Percentiles rank a stretch among this genome's conserved stretches.
phyloP scores from a whole-genome alignment of 2,113 vertebrate genomes.

The Polypterus bichir region DNA sequence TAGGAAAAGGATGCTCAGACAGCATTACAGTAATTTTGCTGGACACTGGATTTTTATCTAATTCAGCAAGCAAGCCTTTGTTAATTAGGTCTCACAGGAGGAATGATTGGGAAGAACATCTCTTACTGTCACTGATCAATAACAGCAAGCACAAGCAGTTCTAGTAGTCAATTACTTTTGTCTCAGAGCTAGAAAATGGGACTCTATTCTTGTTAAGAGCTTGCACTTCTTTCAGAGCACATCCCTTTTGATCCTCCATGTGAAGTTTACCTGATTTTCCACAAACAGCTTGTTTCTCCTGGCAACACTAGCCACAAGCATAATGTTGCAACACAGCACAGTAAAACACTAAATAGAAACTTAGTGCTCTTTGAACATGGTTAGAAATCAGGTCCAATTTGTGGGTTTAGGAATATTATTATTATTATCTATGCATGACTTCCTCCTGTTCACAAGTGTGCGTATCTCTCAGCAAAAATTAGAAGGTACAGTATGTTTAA shows the following conservation, averaged over 20 bases:
- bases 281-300: too few relatives aligned
- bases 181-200: constrained; percentile 28
- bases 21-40: constrained; percentile 48
- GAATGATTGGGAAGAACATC: constrained; percentile 31
- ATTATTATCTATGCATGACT: too few relatives aligned
- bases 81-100: constrained; percentile 56
- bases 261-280: not conserved
- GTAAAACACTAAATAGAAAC: too few relatives aligned
- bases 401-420: too few relatives aligned
- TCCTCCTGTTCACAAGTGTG: too few relatives aligned
- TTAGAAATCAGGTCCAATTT: too few relatives aligned
- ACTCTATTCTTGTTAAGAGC: constrained; percentile 26
- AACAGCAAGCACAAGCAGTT: constrained; percentile 25
- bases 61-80: constrained; percentile 55
- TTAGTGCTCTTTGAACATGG: too few relatives aligned
- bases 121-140: constrained; percentile 45
- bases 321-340: too few relatives aligned
- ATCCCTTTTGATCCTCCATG: not conserved
- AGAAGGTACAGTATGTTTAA: too few relatives aligned
- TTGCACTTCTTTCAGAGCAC: constrained; percentile 15
- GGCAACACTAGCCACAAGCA: too few relatives aligned
- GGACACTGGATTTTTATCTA: constrained; percentile 55
- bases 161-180: constrained; percentile 37
- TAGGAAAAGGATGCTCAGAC: constrained; percentile 43
- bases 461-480: too few relatives aligned